A percentile compares a stretch with the other conserved stretches of the same genome.
Evolutionary conservation across 2,797 vertebrate species (phyloP).

Genomic region (Cryptoprocta ferox): DNA sequence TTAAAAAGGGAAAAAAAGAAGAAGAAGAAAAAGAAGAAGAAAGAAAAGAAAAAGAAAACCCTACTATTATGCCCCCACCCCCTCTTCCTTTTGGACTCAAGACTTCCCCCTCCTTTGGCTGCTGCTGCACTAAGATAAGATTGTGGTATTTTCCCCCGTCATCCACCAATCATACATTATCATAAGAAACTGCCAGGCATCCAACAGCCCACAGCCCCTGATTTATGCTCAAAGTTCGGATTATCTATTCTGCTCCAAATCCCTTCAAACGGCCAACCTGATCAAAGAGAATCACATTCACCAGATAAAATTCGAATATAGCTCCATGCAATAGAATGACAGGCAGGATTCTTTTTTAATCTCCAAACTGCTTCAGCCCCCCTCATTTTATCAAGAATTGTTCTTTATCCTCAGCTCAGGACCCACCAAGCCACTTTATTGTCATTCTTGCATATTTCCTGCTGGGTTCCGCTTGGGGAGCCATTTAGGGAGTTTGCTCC

Average conservation of each 20-base stretch:
- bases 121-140: constrained; percentile 96
- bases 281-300: constrained; percentile 90
- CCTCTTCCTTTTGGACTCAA: constrained; percentile 54
- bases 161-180: constrained; percentile 92
- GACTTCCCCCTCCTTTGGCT: constrained; percentile 72
- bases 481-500: not conserved
- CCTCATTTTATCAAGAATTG: constrained; percentile 85
- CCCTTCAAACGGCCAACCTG: constrained; percentile 94
- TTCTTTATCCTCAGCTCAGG: constrained; percentile 70
- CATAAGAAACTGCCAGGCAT: constrained; percentile 94
- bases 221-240: constrained; percentile 98
- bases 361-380: constrained; percentile 79
- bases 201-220: constrained; percentile 90
- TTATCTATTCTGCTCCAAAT: constrained; percentile 95
- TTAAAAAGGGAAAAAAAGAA: not conserved
- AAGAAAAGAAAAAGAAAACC: not conserved
- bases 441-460: constrained; percentile 4
- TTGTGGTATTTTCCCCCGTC: constrained; percentile 90
- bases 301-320: constrained; percentile 90
- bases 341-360: constrained; percentile 71
- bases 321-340: constrained; percentile 83
- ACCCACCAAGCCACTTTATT: not conserved
- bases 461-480: not conserved
- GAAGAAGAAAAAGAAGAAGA: too few relatives aligned
- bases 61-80: not conserved